These are phyloP conservation scores for Lophura swinhoii DNA, from an alignment of 2,797 vertebrate species.

Conservation along the genomic window DNA sequence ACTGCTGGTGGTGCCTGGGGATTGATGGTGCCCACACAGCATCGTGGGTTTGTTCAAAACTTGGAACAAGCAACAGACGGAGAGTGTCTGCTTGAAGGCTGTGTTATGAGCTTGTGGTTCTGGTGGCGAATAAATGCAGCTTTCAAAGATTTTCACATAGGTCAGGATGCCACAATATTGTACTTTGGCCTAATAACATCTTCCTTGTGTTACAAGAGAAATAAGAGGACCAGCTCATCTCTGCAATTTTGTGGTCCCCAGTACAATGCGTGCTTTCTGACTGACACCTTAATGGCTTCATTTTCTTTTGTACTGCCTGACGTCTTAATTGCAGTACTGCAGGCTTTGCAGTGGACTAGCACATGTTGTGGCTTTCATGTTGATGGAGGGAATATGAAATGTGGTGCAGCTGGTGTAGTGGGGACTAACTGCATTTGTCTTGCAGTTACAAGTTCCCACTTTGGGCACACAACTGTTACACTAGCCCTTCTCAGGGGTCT, in stretches of 20 bases:
- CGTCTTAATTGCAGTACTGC: neutral
- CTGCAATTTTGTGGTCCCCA: constrained; percentile 2
- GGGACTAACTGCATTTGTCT: neutral
- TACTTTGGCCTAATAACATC: constrained; percentile 50
- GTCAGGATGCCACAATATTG: constrained; percentile 45
- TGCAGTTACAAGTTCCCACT: constrained; percentile 5
- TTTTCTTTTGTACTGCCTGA: constrained; percentile 22
- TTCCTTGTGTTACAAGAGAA: constrained; percentile 35
- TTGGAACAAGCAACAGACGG: constrained; percentile 6
- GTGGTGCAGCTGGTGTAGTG: neutral
- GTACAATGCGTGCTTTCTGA: constrained; percentile 25
- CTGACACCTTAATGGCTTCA: constrained; percentile 10
- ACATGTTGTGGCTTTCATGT: neutral
- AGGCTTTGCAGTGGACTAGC: neutral
- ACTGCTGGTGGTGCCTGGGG: neutral
- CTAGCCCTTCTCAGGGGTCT: neutral
- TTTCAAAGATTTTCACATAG: constrained; percentile 52
- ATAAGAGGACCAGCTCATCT: constrained; percentile 31
- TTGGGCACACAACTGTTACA: neutral
- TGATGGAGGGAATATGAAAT: neutral
- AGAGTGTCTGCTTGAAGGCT: neutral
- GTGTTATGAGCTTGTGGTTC: constrained; percentile 63
- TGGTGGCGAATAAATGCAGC: constrained; percentile 40
- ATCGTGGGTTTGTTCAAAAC: neutral
- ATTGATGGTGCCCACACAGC: neutral